phyloP scores from a whole-genome alignment of 2,888 invertebrate genomes.

The Cryptocheilus praepositus region DNA sequence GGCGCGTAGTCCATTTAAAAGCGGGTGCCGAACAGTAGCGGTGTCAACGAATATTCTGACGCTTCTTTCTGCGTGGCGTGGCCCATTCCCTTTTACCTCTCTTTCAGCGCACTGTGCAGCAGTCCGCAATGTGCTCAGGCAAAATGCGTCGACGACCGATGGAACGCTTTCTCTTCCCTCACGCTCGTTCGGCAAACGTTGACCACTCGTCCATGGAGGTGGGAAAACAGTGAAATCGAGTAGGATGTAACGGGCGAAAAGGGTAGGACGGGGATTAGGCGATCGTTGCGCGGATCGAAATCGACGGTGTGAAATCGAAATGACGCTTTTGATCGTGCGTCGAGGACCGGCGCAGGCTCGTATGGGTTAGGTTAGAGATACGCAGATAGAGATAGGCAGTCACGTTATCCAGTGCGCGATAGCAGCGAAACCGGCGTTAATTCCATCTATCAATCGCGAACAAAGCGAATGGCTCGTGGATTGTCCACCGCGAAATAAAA shows the following conservation, averaged over 20 bases:
- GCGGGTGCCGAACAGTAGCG: no score
- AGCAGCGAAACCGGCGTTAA: slow-evolving; percentile 13
- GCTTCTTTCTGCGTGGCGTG: no score
- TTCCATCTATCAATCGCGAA: slow-evolving; percentile 63
- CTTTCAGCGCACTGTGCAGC: no score
- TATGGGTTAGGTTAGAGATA: slow-evolving; percentile 7
- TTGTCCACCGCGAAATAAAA: slow-evolving; percentile 52
- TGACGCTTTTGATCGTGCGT: slow-evolving; percentile 42
- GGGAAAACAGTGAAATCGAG: slow-evolving; percentile 23
- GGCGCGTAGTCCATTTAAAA: no score
- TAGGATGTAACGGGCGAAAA: slow-evolving; percentile 8
- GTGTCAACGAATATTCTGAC: no score
- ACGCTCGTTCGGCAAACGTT: slow-evolving; percentile 2
- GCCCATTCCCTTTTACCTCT: no score
- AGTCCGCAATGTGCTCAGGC: no score
- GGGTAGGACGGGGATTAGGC: slow-evolving; percentile 30
- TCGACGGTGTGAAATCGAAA: slow-evolving; percentile 51
- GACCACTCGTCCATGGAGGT: slow-evolving; percentile 27
- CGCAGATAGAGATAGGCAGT: not conserved
- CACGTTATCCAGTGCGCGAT: not conserved
- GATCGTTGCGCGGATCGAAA: slow-evolving; percentile 41
- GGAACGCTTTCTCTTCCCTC: no score
- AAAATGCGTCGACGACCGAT: no score
- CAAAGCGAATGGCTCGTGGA: slow-evolving; percentile 57
- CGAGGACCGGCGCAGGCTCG: not conserved